phyloP scores from a whole-genome alignment of 2,797 vertebrate genomes.

The Cossypha caffra region DNA sequence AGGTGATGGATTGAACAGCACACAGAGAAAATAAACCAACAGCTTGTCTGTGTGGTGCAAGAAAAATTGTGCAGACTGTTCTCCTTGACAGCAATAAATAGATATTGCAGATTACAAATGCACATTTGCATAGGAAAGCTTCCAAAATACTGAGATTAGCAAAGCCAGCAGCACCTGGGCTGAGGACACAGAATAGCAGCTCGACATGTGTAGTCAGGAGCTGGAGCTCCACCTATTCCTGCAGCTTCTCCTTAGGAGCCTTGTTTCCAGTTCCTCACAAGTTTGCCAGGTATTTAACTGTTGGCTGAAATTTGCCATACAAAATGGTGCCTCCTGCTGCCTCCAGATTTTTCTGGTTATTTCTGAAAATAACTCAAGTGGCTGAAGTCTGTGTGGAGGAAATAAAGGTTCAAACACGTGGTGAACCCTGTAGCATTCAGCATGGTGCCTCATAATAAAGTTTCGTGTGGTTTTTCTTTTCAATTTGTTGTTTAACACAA shows the following conservation, averaged over 20 bases:
- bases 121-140: not conserved
- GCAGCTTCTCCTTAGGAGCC: constrained; percentile 25
- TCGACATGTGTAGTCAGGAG: not conserved
- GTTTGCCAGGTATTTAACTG: constrained; percentile 36
- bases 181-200: not conserved
- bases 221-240: constrained; percentile 13
- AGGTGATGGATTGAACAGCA: constrained; percentile 12
- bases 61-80: not conserved
- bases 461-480: not conserved
- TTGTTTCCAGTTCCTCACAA: not conserved
- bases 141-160: not conserved
- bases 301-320: constrained; percentile 20
- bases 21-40: not conserved
- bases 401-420: not conserved
- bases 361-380: constrained; percentile 20
- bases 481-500: not conserved
- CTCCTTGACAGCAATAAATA: not conserved
- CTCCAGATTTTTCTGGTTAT: not conserved
- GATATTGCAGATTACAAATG: not conserved
- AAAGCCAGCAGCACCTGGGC: constrained; percentile 1
- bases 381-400: not conserved
- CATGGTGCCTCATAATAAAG: not conserved
- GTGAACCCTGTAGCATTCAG: not conserved
- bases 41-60: not conserved
- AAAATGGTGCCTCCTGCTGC: constrained; percentile 17